A percentile compares a stretch with the other conserved stretches of the same genome.
Evolutionary conservation across 2,888 invertebrate species (phyloP).

Genomic region (Nomada lathburiana): DNA sequence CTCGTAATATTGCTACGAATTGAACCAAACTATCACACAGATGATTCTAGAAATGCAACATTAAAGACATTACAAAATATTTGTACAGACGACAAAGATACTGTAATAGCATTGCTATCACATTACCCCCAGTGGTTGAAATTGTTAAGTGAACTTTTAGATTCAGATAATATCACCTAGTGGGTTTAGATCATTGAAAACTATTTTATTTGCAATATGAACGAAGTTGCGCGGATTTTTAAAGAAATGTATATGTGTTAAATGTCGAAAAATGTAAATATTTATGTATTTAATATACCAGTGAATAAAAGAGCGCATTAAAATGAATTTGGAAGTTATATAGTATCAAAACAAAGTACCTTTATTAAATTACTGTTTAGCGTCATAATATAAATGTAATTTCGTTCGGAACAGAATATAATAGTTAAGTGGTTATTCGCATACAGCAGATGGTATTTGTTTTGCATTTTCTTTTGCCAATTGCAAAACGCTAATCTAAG

Average conservation of each 20-base stretch:
- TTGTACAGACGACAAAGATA: conserved; percentile 64
- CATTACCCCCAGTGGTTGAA: conserved; percentile 79
- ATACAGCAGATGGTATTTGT: conserved; percentile 52
- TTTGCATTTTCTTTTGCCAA: conserved; percentile 7
- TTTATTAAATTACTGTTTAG: conserved; percentile 52
- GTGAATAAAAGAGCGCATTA: conserved; percentile 17
- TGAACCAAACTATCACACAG: conserved; percentile 70
- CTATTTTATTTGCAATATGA: neutral
- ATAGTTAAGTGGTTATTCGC: conserved; percentile 57
- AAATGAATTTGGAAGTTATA: conserved; percentile 26
- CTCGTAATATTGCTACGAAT: conserved; percentile 75
- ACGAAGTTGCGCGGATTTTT: neutral
- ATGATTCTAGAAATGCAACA: conserved; percentile 66
- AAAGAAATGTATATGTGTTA: neutral
- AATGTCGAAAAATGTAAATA: conserved; percentile 3
- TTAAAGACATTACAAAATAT: conserved; percentile 67
- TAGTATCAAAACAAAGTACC: conserved; percentile 57
- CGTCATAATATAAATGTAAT: conserved; percentile 51
- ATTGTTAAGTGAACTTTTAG: conserved; percentile 43
- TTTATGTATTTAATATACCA: conserved; percentile 4
- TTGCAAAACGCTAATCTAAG: conserved; percentile 29
- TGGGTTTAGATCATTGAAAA: neutral
- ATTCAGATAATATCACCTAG: neutral
- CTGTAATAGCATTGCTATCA: conserved; percentile 71
- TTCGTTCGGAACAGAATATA: conserved; percentile 44